Evolutionary conservation across 2,888 invertebrate species (phyloP).

Genomic region (Caenorhabditis becei): DNA sequence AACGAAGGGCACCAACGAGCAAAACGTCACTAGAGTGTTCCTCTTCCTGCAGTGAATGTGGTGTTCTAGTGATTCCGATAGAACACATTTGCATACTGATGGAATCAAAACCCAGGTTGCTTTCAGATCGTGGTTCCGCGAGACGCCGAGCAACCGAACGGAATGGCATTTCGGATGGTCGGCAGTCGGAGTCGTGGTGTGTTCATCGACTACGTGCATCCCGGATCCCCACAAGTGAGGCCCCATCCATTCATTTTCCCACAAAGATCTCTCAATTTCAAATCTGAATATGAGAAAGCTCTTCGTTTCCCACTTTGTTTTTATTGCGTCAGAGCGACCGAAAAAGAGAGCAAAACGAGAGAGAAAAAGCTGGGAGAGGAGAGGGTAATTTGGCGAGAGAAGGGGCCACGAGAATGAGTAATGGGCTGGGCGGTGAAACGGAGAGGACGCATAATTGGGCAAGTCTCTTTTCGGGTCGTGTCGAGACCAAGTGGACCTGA

Average conservation of each 20-base stretch:
- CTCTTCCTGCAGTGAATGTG: too few relatives aligned
- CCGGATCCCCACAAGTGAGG: constrained; percentile 45
- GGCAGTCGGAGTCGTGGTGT: constrained; percentile 53
- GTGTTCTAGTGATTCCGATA: too few relatives aligned
- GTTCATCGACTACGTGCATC: constrained; percentile 44
- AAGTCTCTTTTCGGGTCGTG: not conserved
- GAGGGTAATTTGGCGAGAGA: constrained; percentile 25
- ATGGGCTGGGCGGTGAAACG: constrained; percentile 14
- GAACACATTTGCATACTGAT: too few relatives aligned
- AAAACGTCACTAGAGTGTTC: too few relatives aligned
- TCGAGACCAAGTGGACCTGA: too few relatives aligned
- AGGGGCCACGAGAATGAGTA: constrained; percentile 43
- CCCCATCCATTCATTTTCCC: not conserved
- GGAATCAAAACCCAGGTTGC: not conserved
- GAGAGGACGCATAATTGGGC: constrained; percentile 30
- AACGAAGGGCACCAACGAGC: too few relatives aligned
- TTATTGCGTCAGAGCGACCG: constrained; percentile 1
- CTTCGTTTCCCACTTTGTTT: not conserved
- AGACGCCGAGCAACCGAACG: constrained; percentile 41
- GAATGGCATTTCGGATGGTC: constrained; percentile 60
- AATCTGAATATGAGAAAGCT: not conserved
- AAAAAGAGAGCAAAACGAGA: not conserved
- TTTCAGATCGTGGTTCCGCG: constrained; percentile 29
- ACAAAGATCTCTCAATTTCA: not conserved
- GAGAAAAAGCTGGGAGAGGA: constrained; percentile 3